phyloP scores from a whole-genome alignment of 2,113 vertebrate species.

The Rhombomys opimus region DNA sequence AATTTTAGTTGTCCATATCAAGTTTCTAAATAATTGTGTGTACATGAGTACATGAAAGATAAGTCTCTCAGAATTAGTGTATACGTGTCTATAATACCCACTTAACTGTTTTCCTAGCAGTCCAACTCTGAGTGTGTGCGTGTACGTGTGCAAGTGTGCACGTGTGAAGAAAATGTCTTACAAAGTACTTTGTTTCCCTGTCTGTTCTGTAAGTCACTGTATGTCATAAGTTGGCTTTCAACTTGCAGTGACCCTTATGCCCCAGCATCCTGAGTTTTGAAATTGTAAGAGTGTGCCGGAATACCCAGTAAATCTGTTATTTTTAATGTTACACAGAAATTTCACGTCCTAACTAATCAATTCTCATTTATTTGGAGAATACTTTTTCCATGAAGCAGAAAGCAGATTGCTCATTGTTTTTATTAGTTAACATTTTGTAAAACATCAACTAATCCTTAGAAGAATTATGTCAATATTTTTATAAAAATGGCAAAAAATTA shows the following conservation, averaged over 20 bases:
- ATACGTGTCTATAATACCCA: neutral
- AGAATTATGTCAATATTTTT: constrained; percentile 72
- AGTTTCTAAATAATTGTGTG: neutral
- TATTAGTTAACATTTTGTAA: constrained; percentile 69
- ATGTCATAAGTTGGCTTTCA: neutral
- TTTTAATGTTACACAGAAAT: neutral
- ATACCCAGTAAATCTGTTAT: neutral
- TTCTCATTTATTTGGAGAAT: constrained; percentile 41
- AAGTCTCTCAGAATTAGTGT: neutral
- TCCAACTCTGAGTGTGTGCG: neutral
- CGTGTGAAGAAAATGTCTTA: neutral
- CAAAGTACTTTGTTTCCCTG: neutral
- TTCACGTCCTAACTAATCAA: neutral
- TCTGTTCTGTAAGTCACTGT: neutral
- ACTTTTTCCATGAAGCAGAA: constrained; percentile 21
- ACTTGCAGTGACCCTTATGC: neutral
- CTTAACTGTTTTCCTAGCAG: neutral
- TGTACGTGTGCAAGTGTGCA: neutral
- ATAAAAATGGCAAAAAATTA: constrained; percentile 55
- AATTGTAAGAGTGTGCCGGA: neutral
- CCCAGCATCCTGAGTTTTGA: neutral
- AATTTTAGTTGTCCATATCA: neutral
- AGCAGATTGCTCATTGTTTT: constrained; percentile 52
- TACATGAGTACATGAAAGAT: neutral
- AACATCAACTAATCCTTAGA: constrained; percentile 5